Conservation (phyloP, 2,113 vertebrate species). For the Athene noctua region DNA sequence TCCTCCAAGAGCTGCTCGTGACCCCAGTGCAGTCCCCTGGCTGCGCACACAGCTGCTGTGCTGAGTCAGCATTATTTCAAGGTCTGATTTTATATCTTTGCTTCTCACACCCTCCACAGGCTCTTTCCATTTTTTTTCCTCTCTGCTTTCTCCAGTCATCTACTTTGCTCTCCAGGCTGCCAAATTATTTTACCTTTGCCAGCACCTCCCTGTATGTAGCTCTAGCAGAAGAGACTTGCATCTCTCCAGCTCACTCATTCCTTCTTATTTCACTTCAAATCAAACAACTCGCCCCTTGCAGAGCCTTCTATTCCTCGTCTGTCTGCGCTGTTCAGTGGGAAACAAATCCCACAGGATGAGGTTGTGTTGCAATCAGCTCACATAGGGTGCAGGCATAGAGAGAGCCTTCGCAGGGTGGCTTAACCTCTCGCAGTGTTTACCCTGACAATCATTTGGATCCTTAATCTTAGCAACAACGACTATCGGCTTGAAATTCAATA, state of each 20-base stretch:
- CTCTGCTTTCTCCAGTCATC: accelerated
- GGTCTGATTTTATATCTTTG: slow-evolving; percentile 2
- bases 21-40: neutral
- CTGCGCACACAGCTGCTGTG: neutral
- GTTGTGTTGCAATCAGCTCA: neutral
- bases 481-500: slow-evolving; percentile 43
- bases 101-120: slow-evolving; percentile 23
- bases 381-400: neutral
- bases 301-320: neutral
- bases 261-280: neutral
- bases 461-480: slow-evolving; percentile 37
- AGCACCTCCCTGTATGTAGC: accelerated
- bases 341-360: neutral
- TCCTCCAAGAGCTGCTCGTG: neutral
- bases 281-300: neutral
- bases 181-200: neutral
- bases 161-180: neutral
- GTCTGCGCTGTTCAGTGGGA: neutral
- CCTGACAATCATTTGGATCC: slow-evolving; percentile 20
- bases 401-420: slow-evolving; percentile 8
- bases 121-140: neutral
- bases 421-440: neutral
- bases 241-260: neutral
- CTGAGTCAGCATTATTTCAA: slow-evolving; percentile 2
- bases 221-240: neutral